phyloP scores from a whole-genome alignment of 1,140 invertebrate genomes.

The Cydia splendana region DNA sequence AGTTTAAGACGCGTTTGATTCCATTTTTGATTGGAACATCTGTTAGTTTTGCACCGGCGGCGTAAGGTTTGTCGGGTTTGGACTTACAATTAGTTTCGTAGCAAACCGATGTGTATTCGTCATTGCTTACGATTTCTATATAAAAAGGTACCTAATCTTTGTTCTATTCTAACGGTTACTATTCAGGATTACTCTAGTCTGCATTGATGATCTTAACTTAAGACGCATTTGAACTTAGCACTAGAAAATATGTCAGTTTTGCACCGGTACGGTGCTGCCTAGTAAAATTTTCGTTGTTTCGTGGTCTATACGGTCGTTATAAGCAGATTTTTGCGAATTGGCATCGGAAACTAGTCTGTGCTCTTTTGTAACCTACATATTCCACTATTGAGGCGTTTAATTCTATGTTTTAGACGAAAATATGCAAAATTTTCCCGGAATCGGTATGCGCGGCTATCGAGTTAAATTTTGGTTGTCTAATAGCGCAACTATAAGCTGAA shows the following conservation, averaged over 20 bases:
- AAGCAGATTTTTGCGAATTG: neutral
- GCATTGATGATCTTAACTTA: neutral
- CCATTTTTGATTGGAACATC: neutral
- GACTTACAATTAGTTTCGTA: neutral
- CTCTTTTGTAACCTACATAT: too few species aligned
- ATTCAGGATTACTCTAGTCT: neutral
- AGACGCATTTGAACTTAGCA: neutral
- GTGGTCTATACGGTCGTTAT: neutral
- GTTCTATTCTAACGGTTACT: neutral
- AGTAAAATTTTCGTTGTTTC: neutral
- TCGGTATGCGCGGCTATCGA: too few species aligned
- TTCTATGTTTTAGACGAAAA: too few species aligned
- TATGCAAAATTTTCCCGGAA: too few species aligned
- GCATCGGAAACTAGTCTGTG: neutral
- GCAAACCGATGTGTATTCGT: neutral
- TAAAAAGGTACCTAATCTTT: neutral
- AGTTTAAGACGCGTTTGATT: neutral
- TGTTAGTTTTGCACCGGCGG: neutral
- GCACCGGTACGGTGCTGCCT: neutral
- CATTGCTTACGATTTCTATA: neutral
- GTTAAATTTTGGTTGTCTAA: too few species aligned
- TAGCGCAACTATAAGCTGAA: too few species aligned
- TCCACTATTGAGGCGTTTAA: too few species aligned
- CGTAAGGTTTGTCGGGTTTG: too few species aligned
- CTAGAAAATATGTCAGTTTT: neutral